Evolutionary conservation across 2,797 vertebrate species (phyloP).

Genomic region (Thripadectes ignobilis): DNA sequence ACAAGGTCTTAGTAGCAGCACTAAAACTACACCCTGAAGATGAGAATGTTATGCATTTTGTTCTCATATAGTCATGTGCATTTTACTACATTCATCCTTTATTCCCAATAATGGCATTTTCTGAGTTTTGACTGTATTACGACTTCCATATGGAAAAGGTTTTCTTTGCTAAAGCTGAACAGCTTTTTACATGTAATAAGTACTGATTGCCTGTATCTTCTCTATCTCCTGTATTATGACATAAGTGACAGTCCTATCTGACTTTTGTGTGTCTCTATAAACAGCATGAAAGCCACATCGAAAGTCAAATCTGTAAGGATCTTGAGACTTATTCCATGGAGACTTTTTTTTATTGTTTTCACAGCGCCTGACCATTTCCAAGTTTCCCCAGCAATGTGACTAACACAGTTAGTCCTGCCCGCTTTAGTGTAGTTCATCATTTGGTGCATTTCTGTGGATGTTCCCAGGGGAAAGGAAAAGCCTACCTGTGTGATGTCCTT

Average conservation of each 20-base stretch:
- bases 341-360: neutral
- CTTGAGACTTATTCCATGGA: neutral
- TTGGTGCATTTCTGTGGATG: neutral
- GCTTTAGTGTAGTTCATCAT: neutral
- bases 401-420: neutral
- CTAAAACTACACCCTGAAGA: neutral
- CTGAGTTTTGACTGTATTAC: neutral
- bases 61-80: fast-evolving
- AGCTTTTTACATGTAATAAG: neutral
- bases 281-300: neutral
- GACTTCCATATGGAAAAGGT: neutral
- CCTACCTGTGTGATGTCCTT: neutral
- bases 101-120: neutral
- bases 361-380: neutral
- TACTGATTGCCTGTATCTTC: neutral
- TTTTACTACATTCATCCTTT: neutral
- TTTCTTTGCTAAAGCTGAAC: neutral
- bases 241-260: neutral
- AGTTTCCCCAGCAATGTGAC: neutral
- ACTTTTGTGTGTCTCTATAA: neutral
- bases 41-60: neutral
- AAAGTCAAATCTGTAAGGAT: neutral
- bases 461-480: neutral
- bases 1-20: neutral
- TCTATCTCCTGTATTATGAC: neutral